Conservation (phyloP, 2,113 vertebrate genomes). For the Turnix velox region DNA sequence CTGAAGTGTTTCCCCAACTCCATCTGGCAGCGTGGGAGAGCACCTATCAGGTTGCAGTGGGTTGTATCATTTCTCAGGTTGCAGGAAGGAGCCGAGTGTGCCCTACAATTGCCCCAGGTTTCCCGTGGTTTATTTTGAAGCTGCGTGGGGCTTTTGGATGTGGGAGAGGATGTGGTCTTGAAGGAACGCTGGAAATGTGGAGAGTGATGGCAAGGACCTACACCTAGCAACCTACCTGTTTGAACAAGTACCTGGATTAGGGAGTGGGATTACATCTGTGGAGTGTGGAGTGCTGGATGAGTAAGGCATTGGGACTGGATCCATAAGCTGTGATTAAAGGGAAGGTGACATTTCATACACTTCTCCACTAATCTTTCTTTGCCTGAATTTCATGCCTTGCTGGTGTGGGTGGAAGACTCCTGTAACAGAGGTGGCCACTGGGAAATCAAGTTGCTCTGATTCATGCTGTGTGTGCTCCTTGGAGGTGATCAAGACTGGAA, state of each 20-base stretch:
- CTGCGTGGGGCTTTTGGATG: background rate
- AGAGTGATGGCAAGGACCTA: background rate
- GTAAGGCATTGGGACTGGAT: background rate
- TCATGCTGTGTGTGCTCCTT: background rate
- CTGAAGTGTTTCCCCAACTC: background rate
- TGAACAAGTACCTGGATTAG: conserved; percentile 11
- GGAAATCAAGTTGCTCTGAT: background rate
- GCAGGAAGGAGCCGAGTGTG: background rate
- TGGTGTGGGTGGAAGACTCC: background rate
- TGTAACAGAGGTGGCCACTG: background rate
- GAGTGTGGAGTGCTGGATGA: background rate
- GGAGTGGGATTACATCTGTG: background rate
- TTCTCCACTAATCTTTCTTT: background rate
- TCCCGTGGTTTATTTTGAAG: background rate
- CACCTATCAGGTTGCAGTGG: background rate
- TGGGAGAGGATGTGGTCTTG: background rate
- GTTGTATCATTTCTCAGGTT: background rate
- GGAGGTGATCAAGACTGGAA: background rate
- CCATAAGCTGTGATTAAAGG: conserved; percentile 36
- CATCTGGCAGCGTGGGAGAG: background rate
- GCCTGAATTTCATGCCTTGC: background rate
- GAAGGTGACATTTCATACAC: conserved; percentile 43
- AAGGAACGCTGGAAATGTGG: background rate
- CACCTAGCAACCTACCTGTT: conserved; percentile 20
- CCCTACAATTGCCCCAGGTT: background rate